Base-by-base conservation (phyloP, 2,797 vertebrate species). In the Jordanella pulchra region DNA sequence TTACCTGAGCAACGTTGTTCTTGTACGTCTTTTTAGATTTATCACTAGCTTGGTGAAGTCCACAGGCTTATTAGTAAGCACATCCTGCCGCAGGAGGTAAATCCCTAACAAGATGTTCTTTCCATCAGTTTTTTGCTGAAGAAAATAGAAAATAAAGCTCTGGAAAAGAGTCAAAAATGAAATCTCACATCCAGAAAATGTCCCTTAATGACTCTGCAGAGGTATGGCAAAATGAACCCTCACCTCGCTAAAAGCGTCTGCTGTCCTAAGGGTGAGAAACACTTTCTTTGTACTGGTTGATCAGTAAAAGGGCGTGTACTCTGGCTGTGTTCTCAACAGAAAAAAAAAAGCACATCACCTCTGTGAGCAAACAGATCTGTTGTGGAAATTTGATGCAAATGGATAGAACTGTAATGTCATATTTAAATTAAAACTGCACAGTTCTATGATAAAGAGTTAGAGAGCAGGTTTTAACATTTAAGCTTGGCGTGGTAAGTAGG, bases 11-110 rank as follows among this genome's bases (percentile, higher is more conserved):
- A 11, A 27, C 32, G 64, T 7, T 23, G 2, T 72, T 50, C 55
- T 79, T 23, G 45, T 54, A 7, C 47, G 60, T 50, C 35, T 70
- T 11, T 7, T 64, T 12, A 4, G 63, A 50, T 35, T 39, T 12
- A 17, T 11, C 7, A 56, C 84, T 86, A 89, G 81, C 50, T 54
- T 0, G 47, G 66, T 25, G 67, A 47, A 48, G 63, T 21, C 54
- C 65, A 51, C 54, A 18, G 53, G 27, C 3, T 72, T 28, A 3
- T 65, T 21, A 27, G 1, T 51, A 42, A 45, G 65, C 67, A 64
- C 90, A 94, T 93, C 53, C 58, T 80, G 79, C 84, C 48, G 21
- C 71, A 23, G 75, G 55, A 70, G 71, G 12, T 44, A 42, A 63
- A 21, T 7, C 69, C 80, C 80, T 86, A 92, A 75, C 83, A 83